Percentiles rank a stretch among this genome's conserved stretches.
Conservation (phyloP, 1,140 invertebrate species). For the Tenebrio molitor region DNA sequence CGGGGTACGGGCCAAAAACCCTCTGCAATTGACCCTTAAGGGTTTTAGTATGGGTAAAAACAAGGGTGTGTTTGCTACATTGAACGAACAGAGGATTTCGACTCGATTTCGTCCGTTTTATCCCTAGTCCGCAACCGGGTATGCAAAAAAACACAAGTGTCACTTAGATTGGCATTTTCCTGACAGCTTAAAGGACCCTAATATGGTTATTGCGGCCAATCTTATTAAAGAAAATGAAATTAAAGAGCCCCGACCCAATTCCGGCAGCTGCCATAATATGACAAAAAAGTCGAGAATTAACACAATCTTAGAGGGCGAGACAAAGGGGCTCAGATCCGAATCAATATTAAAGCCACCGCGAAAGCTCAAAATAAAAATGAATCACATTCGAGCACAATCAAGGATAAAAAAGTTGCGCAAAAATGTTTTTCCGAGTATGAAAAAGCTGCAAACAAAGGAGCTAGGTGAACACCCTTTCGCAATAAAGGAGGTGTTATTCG, state of each 20-base stretch:
- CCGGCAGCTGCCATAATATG: constrained; percentile 21
- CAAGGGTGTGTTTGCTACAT: constrained; percentile 39
- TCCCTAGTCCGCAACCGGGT: constrained; percentile 34
- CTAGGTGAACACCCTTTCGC: too few species aligned
- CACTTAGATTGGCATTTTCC: constrained; percentile 42
- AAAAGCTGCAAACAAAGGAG: too few species aligned
- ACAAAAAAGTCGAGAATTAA: constrained; percentile 20
- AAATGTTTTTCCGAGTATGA: too few species aligned
- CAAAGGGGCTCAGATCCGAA: neutral
- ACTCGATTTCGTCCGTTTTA: constrained; percentile 42
- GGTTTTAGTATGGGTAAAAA: constrained; percentile 37
- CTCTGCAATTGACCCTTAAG: constrained; percentile 41
- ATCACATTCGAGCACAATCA: too few species aligned
- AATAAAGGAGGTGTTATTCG: too few species aligned
- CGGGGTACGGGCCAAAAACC: constrained; percentile 35
- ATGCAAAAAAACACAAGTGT: constrained; percentile 43
- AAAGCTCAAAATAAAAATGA: too few species aligned
- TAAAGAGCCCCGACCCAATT: constrained; percentile 21
- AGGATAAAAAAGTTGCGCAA: too few species aligned
- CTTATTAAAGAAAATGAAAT: constrained; percentile 41
- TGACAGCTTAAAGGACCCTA: constrained; percentile 39
- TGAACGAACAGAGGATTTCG: constrained; percentile 35
- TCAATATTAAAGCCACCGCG: too few species aligned
- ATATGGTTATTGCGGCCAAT: constrained; percentile 40
- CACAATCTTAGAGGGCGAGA: neutral